Evolutionary conservation across 2,797 vertebrate genomes (phyloP), one percentile per base, ranked within the genome.

Genomic region (Centropyge bicolor): DNA sequence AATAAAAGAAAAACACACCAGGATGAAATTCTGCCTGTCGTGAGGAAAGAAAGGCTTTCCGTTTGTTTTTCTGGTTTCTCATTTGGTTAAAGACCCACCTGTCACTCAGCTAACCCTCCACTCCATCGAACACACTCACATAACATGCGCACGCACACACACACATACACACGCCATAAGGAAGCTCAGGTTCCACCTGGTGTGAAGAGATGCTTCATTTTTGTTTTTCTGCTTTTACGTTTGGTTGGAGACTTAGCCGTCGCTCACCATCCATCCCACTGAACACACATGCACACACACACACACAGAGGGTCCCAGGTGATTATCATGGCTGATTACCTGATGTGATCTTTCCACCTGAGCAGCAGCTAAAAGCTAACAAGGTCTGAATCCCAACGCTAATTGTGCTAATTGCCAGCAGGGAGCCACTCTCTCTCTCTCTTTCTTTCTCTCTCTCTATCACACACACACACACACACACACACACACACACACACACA

Each of bases 331-430:
- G 84, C 89, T 89, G 91, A 93, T 91, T 95, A 92, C 91, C 88
- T 92, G 88, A 92, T 90, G 85, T 76, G 91, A 93, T 94, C 88
- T 90, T 94, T 94, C 93, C 92, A 94, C 92, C 90, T 91, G 93
- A 94, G 85, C 88, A 80, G 86, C 67, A 74, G 74, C 81, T 86
- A 78, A 89, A 90, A 90, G 81, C 84, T 92, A 91, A 93, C 87
- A 74, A 81, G 80, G 80, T 88, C 89, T 88, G 83, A 88, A 90
- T 89, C 84, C 78, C 74, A 66, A 68, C 48, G 45, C 88, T 91
- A 88, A 92, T 92, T 92, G 88, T 84, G 87, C 83, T 91, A 91
- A 92, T 91, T 89, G 80, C 45, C 78, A 85, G 79, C 82, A 61
- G 86, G 89, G 70, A 77, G 83, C 13, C 3, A 2, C 65, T 74